Conservation (phyloP, 2,797 vertebrate genomes). For the Peromyscus aztecus region DNA sequence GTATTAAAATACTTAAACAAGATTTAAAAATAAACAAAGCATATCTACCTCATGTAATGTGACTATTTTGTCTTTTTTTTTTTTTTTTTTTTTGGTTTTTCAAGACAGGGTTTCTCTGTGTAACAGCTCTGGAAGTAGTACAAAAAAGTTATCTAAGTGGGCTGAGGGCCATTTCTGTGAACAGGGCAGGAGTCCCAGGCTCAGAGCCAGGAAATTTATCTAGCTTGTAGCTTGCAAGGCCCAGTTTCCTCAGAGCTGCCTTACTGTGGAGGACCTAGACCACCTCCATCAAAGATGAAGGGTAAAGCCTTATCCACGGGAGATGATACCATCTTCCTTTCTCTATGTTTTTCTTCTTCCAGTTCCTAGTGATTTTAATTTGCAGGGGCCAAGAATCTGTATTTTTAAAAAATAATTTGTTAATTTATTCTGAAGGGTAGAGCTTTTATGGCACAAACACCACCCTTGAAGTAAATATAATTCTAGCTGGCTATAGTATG, state of each 20-base stretch:
- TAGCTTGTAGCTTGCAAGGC: neutral
- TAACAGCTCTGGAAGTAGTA: neutral
- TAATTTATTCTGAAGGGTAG: neutral
- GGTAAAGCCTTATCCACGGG: neutral
- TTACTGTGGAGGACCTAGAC: neutral
- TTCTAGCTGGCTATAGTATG: neutral
- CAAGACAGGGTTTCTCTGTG: neutral
- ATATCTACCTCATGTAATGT: neutral
- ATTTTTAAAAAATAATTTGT: neutral
- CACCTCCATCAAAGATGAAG: neutral
- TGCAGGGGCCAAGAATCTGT: neutral
- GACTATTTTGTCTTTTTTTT: neutral
- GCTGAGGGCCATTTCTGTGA: neutral
- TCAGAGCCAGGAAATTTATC: constrained; percentile 21
- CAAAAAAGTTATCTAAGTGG: neutral
- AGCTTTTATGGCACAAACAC: neutral
- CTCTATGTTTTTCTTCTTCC: neutral
- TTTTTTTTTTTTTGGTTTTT: neutral
- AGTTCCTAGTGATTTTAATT: constrained; percentile 3
- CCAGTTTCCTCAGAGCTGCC: neutral
- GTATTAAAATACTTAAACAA: neutral
- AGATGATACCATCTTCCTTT: neutral
- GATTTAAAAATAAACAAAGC: neutral
- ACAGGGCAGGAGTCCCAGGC: neutral
- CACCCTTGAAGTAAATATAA: neutral